phyloP scores from a whole-genome alignment of 2,113 vertebrate species.

The Kobus ellipsiprymnus region DNA sequence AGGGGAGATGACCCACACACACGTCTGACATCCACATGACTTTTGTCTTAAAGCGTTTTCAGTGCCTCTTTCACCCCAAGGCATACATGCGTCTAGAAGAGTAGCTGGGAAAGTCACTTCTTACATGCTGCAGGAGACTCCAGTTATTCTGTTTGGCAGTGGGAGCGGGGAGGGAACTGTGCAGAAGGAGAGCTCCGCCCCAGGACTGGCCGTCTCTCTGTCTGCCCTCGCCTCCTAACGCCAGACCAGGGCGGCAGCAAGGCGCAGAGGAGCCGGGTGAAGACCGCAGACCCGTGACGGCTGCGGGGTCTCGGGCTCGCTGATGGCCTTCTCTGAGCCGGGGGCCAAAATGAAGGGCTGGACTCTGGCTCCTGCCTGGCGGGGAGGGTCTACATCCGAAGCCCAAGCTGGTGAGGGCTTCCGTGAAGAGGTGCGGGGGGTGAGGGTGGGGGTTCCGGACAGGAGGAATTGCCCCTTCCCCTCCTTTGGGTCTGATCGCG shows the following conservation, averaged over 20 bases:
- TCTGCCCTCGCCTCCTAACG: background rate
- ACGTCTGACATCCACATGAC: background rate
- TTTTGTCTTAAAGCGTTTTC: background rate
- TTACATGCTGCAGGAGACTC: rapidly evolving
- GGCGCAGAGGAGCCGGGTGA: rapidly evolving
- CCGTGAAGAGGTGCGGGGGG: too few relatives aligned
- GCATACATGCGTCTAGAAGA: background rate
- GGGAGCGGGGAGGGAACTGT: rapidly evolving
- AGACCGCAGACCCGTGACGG: background rate
- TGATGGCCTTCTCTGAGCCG: background rate
- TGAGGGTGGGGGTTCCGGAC: too few relatives aligned
- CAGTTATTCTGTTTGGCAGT: too few relatives aligned
- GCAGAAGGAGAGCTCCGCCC: background rate
- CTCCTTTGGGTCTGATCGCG: background rate
- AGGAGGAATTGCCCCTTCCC: rapidly evolving
- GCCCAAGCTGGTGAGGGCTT: background rate
- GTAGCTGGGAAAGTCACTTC: background rate
- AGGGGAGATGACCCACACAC: rapidly evolving
- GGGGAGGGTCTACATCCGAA: background rate
- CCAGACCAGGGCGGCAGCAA: background rate
- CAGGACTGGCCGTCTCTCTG: background rate
- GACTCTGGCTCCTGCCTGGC: background rate
- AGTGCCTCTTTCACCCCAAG: background rate
- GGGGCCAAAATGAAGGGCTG: background rate
- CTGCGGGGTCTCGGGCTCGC: background rate